Evolutionary conservation across 2,797 vertebrate genomes (phyloP).

Genomic region (Girardinus metallicus): DNA sequence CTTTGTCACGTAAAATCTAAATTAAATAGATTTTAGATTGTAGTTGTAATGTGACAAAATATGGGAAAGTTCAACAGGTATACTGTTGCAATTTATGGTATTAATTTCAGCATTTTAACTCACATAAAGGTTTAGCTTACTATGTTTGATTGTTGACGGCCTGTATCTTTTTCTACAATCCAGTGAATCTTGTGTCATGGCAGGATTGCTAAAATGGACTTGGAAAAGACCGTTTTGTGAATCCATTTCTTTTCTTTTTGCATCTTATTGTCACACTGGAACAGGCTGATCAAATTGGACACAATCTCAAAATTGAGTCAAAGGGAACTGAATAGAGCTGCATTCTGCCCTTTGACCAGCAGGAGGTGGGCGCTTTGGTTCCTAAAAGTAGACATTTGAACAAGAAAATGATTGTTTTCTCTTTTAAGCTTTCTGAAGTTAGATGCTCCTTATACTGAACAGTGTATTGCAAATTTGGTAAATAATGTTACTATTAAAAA

Average conservation of each 20-base stretch:
- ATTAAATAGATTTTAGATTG: neutral
- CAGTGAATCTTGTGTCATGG: neutral
- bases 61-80: neutral
- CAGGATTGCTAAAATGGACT: neutral
- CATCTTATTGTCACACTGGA: neutral
- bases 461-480: neutral
- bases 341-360: conserved; percentile 1
- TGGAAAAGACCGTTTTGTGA: neutral
- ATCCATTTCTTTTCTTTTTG: no score
- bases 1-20: neutral
- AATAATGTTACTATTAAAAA: neutral
- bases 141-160: neutral
- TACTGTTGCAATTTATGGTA: neutral
- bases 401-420: neutral
- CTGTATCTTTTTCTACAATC: neutral
- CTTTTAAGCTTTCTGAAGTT: neutral
- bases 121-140: neutral
- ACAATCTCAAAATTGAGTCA: neutral
- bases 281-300: neutral
- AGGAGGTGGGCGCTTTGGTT: neutral
- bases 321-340: neutral
- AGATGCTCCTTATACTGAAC: neutral
- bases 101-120: neutral
- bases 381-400: neutral
- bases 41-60: neutral